Evolutionary conservation across 2,888 invertebrate genomes (phyloP), one percentile per base, ranked within the genome.

Genomic region (Eupsilia transversa): DNA sequence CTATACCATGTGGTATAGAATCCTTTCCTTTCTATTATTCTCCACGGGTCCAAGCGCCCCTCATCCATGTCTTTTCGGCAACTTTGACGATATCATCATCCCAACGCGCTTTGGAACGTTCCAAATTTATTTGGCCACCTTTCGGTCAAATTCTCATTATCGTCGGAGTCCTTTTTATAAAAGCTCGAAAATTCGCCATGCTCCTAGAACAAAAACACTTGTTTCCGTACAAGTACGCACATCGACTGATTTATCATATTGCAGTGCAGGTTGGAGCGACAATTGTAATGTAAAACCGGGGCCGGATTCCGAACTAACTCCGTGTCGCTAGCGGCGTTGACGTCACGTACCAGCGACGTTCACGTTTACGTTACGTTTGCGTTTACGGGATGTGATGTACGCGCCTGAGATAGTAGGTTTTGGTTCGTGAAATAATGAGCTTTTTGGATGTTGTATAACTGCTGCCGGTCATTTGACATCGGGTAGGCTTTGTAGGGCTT

Each of bases 201-300:
- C n/a, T n/a, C n/a, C n/a, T 43, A 35, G 4, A 67, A 71, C n/a
- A 3, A 30, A 38, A 79, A n/a, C 74, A 85, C 80, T 88, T 90
- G 68, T 87, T 85, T 68, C 5, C 43, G 23, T 82, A 88, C 85
- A 68, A 87, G 92, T 93, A 91, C 92, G 70, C 81, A 85, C 89
- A 89, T 89, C 89, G 88, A 86, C 92, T 90, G 93, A 94, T 94
- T 94, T 94, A 95, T 94, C 94, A 94, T 94, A 94, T 92, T 92
- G 89, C 84, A 88, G 89, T 86, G 86, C 92, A 91, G 92, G 93
- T 92, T 90, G 92, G 91, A 87, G 92, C 93, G 93, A 94, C 87
- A 87, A 87, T 94, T 94, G 94, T 95, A 92, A 94, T 94, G 94
- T 92, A 93, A 94, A 94, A 91, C 91, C 83, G 81, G 89, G 87